phyloP scores from a whole-genome alignment of 2,888 invertebrate genomes.

The Polydrusus tereticollis region DNA sequence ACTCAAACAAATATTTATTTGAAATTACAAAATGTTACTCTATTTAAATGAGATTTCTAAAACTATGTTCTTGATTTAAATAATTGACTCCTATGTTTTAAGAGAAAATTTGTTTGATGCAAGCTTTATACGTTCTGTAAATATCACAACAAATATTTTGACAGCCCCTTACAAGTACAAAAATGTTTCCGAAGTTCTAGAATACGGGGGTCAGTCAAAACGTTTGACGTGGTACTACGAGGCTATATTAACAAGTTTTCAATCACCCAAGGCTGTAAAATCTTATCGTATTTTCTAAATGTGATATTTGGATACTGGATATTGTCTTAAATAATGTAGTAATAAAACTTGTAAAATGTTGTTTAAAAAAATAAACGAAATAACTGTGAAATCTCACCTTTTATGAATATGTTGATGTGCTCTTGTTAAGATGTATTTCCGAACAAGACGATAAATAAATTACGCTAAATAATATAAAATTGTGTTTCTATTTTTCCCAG shows the following conservation, averaged over 20 bases:
- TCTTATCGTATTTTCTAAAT: conserved; percentile 67
- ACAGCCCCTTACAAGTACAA: neutral
- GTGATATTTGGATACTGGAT: conserved; percentile 68
- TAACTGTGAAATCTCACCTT: conserved; percentile 40
- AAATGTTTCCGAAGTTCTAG: neutral
- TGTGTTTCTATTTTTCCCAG: conserved; percentile 1
- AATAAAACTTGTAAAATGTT: conserved; percentile 36
- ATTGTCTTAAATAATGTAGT: conserved; percentile 52
- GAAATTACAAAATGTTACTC: neutral
- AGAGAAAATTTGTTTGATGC: neutral
- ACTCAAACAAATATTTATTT: neutral
- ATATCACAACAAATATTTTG: neutral
- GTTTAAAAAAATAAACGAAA: conserved; percentile 23
- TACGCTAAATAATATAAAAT: conserved; percentile 39
- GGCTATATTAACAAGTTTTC: conserved; percentile 39
- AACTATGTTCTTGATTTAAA: neutral
- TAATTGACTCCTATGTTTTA: neutral
- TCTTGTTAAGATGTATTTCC: conserved; percentile 48
- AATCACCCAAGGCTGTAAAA: conserved; percentile 52
- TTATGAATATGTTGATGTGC: conserved; percentile 50
- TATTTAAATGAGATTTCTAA: neutral
- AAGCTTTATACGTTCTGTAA: neutral
- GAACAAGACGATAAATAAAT: conserved; percentile 46
- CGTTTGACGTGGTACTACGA: neutral
- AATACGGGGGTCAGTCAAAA: conserved; percentile 7